phyloP scores from a whole-genome alignment of 1,140 invertebrate species.

The Drosophila sechellia region DNA sequence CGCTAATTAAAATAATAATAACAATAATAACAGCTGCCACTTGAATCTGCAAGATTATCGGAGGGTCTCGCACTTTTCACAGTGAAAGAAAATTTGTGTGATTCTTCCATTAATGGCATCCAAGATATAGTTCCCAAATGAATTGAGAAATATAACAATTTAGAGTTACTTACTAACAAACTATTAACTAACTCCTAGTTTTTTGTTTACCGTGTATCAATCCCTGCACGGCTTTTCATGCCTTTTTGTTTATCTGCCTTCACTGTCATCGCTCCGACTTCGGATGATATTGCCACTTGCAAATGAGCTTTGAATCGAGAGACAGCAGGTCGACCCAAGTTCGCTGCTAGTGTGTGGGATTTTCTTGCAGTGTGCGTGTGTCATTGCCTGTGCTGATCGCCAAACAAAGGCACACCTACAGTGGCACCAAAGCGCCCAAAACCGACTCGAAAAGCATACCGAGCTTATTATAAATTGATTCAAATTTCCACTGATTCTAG shows the following conservation, averaged over 20 bases:
- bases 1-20: constrained; percentile 81
- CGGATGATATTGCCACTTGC: constrained; percentile 72
- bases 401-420: constrained; percentile 16
- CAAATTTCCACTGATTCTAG: too few relatives aligned
- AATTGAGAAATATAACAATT: too few relatives aligned
- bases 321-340: neutral
- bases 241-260: constrained; percentile 19
- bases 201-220: constrained; percentile 7
- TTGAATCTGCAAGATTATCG: constrained; percentile 69
- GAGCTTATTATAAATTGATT: too few relatives aligned
- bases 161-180: too few relatives aligned
- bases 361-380: constrained; percentile 4
- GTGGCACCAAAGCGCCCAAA: neutral
- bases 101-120: too few relatives aligned
- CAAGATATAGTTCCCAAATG: too few relatives aligned
- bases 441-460: neutral
- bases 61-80: neutral
- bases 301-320: constrained; percentile 25
- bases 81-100: neutral
- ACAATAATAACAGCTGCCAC: constrained; percentile 76
- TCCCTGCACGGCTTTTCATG: constrained; percentile 5
- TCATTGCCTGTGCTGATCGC: constrained; percentile 31
- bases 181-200: too few relatives aligned
- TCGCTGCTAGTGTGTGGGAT: constrained; percentile 8
- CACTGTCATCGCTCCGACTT: constrained; percentile 35